Base-by-base conservation (phyloP, 2,113 vertebrate species). In the Onychorhynchus coronatus region DNA sequence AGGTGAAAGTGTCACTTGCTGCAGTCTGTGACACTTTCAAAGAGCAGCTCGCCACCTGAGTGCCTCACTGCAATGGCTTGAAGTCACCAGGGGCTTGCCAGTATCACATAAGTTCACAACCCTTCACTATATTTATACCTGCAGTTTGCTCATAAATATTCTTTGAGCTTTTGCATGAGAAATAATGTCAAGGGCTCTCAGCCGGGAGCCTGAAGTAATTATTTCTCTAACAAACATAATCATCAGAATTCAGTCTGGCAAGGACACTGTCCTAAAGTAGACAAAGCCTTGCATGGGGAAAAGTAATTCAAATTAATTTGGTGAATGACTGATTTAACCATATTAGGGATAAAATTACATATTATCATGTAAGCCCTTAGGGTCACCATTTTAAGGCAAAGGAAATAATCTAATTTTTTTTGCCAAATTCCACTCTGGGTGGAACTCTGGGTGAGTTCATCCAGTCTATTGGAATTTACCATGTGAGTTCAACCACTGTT, bases 31-130 rank as follows among this genome's bases (percentile, higher is more conserved):
- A 18, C 39, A n/a, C 14, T 20, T 67, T 62, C 52, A 8, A 30
- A 49, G 37, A 44, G 35, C 35, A 88, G 22, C 20, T 66, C 37
- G 8, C 15, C 4, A 1, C 37, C n/a, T 7, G 4, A 25, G 25
- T 41, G 24, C 28, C 33, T 33, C 41, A 5, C 35, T 30, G 18
- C 1, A 0, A 3, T 3, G 6, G 8, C 14, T 24, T 52, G 37
- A 23, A 20, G 31, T 65, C 41, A 55, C 61, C 2, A 0, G 30
- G 20, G 28, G 14, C 37, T 16, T 53, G 28, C 35, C 58, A n/a
- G 52, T 6, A 2, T 10, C 22, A 30, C 35, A 0, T 5, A 50
- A 42, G 5, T 68, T 76, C 5, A 2, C 31, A 68, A 2, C 13
- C 10, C n/a, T 83, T 65, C 11, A 1, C 31, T 23, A 2, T 55